Evolutionary conservation across 2,797 vertebrate species (phyloP).

Genomic region (Spea hammondii): DNA sequence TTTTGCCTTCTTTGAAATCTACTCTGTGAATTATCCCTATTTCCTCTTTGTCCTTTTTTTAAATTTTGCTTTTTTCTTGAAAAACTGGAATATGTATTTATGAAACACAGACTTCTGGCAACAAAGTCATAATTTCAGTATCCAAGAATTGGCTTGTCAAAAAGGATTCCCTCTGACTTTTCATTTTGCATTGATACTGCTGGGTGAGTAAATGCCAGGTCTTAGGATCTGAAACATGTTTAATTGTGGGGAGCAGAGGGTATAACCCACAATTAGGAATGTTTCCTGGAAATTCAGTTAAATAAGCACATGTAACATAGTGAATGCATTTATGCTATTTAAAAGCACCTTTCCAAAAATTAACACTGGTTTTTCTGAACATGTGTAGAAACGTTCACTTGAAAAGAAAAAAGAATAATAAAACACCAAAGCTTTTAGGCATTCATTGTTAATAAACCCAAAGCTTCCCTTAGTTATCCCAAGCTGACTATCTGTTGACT

Average conservation of each 20-base stretch:
- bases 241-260: neutral
- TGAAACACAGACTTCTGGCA: constrained; percentile 36
- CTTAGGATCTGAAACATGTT: constrained; percentile 26
- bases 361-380: no score
- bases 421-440: no score
- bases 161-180: constrained; percentile 40
- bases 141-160: constrained; percentile 27
- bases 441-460: no score
- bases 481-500: no score
- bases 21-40: constrained; percentile 2
- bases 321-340: neutral
- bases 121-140: constrained; percentile 14
- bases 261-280: neutral
- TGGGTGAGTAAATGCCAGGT: constrained; percentile 34
- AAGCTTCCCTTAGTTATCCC: no score
- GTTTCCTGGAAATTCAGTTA: constrained; percentile 8
- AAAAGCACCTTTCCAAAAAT: no score
- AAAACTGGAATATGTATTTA: constrained; percentile 29
- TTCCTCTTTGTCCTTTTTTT: constrained; percentile 22
- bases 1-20: constrained; percentile 13
- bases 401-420: no score
- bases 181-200: constrained; percentile 22
- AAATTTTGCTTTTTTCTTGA: constrained; percentile 10
- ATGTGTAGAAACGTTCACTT: no score
- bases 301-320: constrained; percentile 1